Evolutionary conservation across 2,113 vertebrate species (phyloP).

Genomic region (Callionymus lyra): DNA sequence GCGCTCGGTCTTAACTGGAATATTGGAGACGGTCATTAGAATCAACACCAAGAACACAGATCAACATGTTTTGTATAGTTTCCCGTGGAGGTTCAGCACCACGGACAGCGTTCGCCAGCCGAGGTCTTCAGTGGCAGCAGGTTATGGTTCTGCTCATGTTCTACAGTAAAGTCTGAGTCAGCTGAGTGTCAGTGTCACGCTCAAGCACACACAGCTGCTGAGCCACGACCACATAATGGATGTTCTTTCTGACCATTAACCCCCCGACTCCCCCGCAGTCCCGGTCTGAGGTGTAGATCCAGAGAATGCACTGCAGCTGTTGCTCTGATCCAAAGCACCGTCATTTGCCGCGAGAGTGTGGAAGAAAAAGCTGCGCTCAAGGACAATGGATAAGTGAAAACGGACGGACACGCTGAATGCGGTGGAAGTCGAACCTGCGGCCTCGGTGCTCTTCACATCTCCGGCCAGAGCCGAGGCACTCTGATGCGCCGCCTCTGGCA

Average conservation of each 20-base stretch:
- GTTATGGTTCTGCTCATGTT: slow-evolving; percentile 7
- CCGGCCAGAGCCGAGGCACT: slow-evolving; percentile 20
- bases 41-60: no score
- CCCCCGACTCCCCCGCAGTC: slow-evolving; percentile 3
- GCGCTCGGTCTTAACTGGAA: no score
- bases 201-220: slow-evolving; percentile 30
- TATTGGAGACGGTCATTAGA: no score
- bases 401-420: slow-evolving; percentile 34
- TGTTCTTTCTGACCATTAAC: slow-evolving; percentile 17
- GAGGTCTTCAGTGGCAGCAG: slow-evolving; percentile 1
- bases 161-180: slow-evolving; percentile 9
- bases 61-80: no score
- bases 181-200: slow-evolving; percentile 14
- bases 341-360: slow-evolving; percentile 27
- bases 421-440: slow-evolving; percentile 27
- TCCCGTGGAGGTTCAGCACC: slow-evolving; percentile 44
- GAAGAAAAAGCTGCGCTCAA: neutral
- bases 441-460: slow-evolving; percentile 22
- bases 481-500: slow-evolving; percentile 37
- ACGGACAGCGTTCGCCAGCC: slow-evolving; percentile 34
- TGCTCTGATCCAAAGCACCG: slow-evolving; percentile 26
- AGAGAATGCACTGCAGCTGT: slow-evolving; percentile 29
- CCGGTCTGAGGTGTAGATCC: slow-evolving; percentile 13
- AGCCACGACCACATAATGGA: slow-evolving; percentile 25
- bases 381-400: slow-evolving; percentile 23